Percentiles rank a stretch among this genome's conserved stretches.
Evolutionary conservation across 1,140 invertebrate genomes (phyloP).

Genomic region (Littorina saxatilis): DNA sequence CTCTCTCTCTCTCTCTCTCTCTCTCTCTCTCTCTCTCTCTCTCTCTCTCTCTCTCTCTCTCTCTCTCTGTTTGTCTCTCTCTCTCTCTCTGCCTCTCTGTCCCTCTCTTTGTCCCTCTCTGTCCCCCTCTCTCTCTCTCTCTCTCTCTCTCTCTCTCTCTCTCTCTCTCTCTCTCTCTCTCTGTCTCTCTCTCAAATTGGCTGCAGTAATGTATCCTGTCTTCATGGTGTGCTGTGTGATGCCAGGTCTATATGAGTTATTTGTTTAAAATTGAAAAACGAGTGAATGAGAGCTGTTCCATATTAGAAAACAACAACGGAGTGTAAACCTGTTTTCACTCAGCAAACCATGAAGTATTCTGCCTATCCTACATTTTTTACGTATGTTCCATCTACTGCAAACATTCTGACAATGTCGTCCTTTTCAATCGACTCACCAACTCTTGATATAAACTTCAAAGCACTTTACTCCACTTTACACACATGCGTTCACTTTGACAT

Average conservation of each 20-base stretch:
- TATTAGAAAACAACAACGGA: neutral
- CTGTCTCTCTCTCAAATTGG: neutral
- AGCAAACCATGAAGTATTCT: too few relatives aligned
- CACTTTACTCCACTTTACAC: too few relatives aligned
- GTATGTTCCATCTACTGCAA: neutral
- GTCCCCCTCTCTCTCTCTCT: neutral
- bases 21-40: slow-evolving; percentile 21
- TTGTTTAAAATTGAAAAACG: too few relatives aligned
- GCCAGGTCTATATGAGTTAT: too few relatives aligned
- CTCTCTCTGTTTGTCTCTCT: too few relatives aligned
- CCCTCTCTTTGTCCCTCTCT: too few relatives aligned
- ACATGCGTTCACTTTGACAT: too few relatives aligned
- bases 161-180: slow-evolving; percentile 25
- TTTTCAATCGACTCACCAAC: too few relatives aligned
- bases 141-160: slow-evolving; percentile 11
- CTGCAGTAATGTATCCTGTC: neutral
- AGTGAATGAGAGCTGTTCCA: neutral
- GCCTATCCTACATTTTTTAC: neutral
- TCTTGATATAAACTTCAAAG: too few relatives aligned
- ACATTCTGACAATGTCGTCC: too few relatives aligned
- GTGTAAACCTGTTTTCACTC: neutral
- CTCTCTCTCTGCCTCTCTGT: too few relatives aligned
- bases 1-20: slow-evolving; percentile 1
- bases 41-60: neutral
- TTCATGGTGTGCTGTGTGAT: neutral